phyloP scores from a whole-genome alignment of 2,888 invertebrate species.

The Muschampia staudingeri region DNA sequence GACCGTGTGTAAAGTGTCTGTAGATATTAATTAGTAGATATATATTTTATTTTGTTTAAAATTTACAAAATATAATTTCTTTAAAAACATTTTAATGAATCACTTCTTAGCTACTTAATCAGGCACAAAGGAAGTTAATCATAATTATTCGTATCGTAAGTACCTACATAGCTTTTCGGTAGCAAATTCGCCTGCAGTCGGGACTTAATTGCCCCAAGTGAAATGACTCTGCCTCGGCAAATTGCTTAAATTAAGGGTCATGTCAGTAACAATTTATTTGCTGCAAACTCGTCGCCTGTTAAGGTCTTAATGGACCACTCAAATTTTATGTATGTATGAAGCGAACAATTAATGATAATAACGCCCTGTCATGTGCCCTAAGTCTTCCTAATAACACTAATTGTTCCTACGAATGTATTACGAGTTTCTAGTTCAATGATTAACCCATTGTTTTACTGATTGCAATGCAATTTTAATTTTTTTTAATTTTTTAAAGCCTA shows the following conservation, averaged over 20 bases:
- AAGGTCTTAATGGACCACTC: conserved; percentile 22
- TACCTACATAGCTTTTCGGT: conserved; percentile 7
- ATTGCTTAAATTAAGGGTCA: conserved; percentile 82
- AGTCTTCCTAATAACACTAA: neutral
- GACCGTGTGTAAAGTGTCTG: too few species aligned
- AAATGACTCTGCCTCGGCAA: conserved; percentile 73
- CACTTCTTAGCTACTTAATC: neutral
- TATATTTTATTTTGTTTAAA: too few species aligned
- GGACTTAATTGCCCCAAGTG: conserved; percentile 17
- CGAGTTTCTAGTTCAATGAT: too few species aligned
- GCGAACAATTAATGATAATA: conserved; percentile 27
- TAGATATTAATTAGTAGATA: too few species aligned
- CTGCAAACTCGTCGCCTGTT: conserved; percentile 59
- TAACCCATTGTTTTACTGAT: too few species aligned
- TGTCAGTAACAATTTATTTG: conserved; percentile 77
- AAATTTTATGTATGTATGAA: conserved; percentile 17
- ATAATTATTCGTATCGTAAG: neutral
- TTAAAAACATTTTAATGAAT: neutral
- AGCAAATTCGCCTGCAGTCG: conserved; percentile 4
- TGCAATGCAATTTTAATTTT: too few species aligned
- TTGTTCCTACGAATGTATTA: neutral
- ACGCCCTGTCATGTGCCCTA: neutral
- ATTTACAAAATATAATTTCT: too few species aligned
- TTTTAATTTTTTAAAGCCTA: too few species aligned
- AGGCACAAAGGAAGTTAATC: neutral